Percentiles rank a stretch among this genome's conserved stretches.
Evolutionary conservation across 2,113 vertebrate species (phyloP).

Genomic region (Pristiophorus japonicus): DNA sequence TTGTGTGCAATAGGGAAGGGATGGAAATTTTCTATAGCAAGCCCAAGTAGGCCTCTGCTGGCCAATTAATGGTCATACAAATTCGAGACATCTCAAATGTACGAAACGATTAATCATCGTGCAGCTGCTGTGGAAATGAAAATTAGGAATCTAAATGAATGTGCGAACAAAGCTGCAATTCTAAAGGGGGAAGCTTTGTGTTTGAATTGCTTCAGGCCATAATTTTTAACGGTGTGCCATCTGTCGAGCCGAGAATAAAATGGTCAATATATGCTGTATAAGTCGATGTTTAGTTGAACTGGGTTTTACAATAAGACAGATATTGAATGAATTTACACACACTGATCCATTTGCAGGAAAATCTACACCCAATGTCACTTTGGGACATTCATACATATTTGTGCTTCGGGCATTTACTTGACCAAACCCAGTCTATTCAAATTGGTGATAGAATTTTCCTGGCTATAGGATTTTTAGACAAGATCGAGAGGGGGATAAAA

Average conservation of each 20-base stretch:
- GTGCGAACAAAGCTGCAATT: background rate
- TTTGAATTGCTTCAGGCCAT: background rate
- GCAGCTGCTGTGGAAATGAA: background rate
- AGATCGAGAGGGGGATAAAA: too few relatives aligned
- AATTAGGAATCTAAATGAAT: background rate
- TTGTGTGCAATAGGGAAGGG: background rate
- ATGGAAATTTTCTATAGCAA: background rate
- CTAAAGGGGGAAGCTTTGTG: background rate
- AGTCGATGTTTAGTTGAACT: background rate
- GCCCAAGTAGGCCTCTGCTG: background rate
- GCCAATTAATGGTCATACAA: background rate
- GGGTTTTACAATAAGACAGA: background rate
- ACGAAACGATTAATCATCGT: background rate
- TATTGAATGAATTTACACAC: background rate
- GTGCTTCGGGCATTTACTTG: background rate
- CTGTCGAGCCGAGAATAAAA: background rate
- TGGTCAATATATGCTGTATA: background rate
- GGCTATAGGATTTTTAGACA: too few relatives aligned
- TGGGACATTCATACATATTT: background rate
- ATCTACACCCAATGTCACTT: background rate
- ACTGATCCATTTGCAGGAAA: background rate
- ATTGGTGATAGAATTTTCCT: background rate
- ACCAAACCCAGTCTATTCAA: background rate
- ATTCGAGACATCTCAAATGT: background rate
- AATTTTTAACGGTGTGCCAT: background rate